phyloP scores from a whole-genome alignment of 2,113 vertebrate species.

The Psittacus erithacus region DNA sequence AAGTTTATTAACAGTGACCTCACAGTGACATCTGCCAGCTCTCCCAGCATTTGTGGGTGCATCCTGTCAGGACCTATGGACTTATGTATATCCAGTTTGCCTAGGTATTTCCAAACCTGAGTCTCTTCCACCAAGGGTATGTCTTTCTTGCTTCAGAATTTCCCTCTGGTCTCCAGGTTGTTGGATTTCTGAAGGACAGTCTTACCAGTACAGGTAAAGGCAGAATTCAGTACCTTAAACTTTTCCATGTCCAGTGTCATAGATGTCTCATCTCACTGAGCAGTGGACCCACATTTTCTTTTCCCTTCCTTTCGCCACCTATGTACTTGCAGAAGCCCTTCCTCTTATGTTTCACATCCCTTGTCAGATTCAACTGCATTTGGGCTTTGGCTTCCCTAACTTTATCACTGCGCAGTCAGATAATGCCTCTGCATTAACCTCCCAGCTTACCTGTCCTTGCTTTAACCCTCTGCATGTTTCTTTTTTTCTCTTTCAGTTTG shows the following conservation, averaged over 20 bases:
- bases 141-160: background rate
- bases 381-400: background rate
- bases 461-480: background rate
- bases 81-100: background rate
- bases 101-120: background rate
- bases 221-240: accelerated
- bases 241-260: background rate
- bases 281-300: background rate
- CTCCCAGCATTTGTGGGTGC: background rate
- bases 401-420: background rate
- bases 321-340: background rate
- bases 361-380: background rate
- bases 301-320: background rate
- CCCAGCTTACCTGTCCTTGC: background rate
- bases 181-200: background rate
- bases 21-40: background rate
- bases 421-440: background rate
- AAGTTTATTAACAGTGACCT: background rate
- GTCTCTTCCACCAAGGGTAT: background rate
- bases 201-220: background rate
- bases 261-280: background rate
- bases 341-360: background rate
- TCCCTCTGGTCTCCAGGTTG: background rate
- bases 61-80: background rate
- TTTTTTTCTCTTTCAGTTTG: background rate